These are phyloP conservation scores for Crocallis elinguaria DNA, from an alignment of 2,888 invertebrate genomes.

Conservation along the genomic window DNA sequence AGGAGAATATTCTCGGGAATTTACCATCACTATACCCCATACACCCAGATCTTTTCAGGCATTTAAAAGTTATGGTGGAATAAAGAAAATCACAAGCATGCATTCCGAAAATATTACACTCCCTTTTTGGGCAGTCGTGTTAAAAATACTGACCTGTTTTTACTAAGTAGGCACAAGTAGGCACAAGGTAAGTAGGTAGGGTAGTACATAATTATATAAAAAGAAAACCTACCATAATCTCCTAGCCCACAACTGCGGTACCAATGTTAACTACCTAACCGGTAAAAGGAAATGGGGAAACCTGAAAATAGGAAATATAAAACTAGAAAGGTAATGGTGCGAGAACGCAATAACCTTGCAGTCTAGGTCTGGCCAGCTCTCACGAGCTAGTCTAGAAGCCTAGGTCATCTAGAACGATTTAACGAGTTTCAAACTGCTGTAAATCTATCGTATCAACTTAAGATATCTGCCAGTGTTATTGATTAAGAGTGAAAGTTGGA, in stretches of 20 bases:
- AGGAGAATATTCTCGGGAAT: too few species aligned
- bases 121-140: too few species aligned
- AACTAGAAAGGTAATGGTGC: constrained; percentile 22
- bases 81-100: too few species aligned
- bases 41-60: too few species aligned
- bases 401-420: constrained; percentile 11
- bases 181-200: too few species aligned
- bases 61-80: too few species aligned
- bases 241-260: background rate
- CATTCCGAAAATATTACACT: too few species aligned
- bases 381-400: constrained; percentile 1
- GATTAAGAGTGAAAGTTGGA: constrained; percentile 18
- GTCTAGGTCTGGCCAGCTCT: background rate
- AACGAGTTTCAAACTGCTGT: constrained; percentile 24
- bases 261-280: constrained; percentile 12
- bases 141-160: too few species aligned
- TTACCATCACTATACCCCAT: too few species aligned
- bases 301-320: constrained; percentile 21
- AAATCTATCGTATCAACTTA: constrained; percentile 22
- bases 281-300: constrained; percentile 12
- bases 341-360: constrained; percentile 21
- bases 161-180: too few species aligned
- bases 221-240: background rate
- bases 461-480: constrained; percentile 16
- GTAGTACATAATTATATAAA: too few species aligned